A percentile compares a stretch with the other conserved stretches of the same genome.
phyloP scores from a whole-genome alignment of 2,113 vertebrate genomes.

The Hypanus sabinus region DNA sequence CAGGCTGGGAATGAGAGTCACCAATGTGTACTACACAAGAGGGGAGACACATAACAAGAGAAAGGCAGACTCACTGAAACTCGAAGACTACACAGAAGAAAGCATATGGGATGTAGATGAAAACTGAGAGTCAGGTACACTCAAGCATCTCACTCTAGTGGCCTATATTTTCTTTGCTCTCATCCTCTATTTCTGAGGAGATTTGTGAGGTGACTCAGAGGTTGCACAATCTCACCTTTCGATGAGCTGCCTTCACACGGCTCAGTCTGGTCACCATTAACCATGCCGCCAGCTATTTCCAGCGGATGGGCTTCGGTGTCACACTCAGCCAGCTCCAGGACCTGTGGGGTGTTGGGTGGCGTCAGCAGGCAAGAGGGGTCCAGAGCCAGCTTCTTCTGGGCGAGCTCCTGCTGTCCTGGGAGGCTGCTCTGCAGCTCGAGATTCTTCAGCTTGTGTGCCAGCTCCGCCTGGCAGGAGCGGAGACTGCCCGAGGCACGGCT shows the following conservation, averaged over 20 bases:
- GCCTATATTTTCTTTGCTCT: not conserved
- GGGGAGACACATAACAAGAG: not conserved
- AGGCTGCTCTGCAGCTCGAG: constrained; percentile 52
- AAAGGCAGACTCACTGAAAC: not conserved
- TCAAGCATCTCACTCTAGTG: not conserved
- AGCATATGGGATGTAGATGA: not conserved
- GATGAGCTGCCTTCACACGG: not conserved
- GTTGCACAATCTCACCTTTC: not conserved
- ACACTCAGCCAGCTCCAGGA: constrained; percentile 40
- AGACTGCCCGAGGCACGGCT: constrained; percentile 41
- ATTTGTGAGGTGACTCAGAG: not conserved
- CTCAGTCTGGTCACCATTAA: constrained; percentile 44
- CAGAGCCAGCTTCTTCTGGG: constrained; percentile 40
- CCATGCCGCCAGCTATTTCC: constrained; percentile 43
- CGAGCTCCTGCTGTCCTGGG: constrained; percentile 41
- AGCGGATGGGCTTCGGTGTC: constrained; percentile 38
- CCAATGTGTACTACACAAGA: too few relatives aligned
- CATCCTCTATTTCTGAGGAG: too few relatives aligned
- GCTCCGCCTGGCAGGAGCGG: constrained; percentile 43
- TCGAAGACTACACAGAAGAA: not conserved
- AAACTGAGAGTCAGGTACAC: not conserved
- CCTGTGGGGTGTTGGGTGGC: constrained; percentile 54
- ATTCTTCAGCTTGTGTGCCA: constrained; percentile 52
- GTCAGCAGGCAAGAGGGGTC: constrained; percentile 56
- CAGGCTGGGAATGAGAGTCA: too few relatives aligned